Conservation (phyloP, 2,888 invertebrate genomes). For the Drosophila aldrichi region DNA sequence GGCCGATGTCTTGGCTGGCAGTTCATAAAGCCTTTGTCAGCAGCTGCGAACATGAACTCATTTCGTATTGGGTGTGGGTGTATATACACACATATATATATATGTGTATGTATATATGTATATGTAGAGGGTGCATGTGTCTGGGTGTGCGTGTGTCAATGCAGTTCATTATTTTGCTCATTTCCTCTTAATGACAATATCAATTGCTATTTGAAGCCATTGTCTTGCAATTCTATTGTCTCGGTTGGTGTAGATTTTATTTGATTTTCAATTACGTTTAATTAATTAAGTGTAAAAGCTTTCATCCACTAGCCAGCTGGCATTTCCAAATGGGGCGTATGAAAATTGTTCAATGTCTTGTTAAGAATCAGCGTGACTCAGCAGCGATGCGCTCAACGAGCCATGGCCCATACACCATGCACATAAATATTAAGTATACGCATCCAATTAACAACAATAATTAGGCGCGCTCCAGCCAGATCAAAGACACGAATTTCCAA, state of each 20-base stretch:
- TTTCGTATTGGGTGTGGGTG: slow-evolving; percentile 2
- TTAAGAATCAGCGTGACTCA: slow-evolving; percentile 42
- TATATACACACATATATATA: neutral
- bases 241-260: slow-evolving; percentile 64
- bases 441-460: slow-evolving; percentile 30
- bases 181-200: slow-evolving; percentile 79
- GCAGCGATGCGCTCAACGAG: slow-evolving; percentile 40
- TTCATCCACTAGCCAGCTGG: slow-evolving; percentile 17
- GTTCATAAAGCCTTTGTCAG: slow-evolving; percentile 63
- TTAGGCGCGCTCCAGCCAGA: neutral
- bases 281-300: slow-evolving; percentile 80
- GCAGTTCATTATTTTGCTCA: slow-evolving; percentile 76
- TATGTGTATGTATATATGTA: neutral
- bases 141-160: slow-evolving; percentile 9
- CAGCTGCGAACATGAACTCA: slow-evolving; percentile 62
- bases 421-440: slow-evolving; percentile 48
- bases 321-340: slow-evolving; percentile 55
- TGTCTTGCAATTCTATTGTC: slow-evolving; percentile 72
- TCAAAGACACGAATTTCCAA: slow-evolving; percentile 30
- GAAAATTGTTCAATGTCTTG: slow-evolving; percentile 68
- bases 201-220: slow-evolving; percentile 76
- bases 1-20: slow-evolving; percentile 47
- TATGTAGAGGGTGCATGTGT: neutral
- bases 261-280: slow-evolving; percentile 79
- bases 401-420: slow-evolving; percentile 5